Evolutionary conservation across 2,888 invertebrate genomes (phyloP), one percentile per base, ranked within the genome.

Genomic region (Rhingia campestris): DNA sequence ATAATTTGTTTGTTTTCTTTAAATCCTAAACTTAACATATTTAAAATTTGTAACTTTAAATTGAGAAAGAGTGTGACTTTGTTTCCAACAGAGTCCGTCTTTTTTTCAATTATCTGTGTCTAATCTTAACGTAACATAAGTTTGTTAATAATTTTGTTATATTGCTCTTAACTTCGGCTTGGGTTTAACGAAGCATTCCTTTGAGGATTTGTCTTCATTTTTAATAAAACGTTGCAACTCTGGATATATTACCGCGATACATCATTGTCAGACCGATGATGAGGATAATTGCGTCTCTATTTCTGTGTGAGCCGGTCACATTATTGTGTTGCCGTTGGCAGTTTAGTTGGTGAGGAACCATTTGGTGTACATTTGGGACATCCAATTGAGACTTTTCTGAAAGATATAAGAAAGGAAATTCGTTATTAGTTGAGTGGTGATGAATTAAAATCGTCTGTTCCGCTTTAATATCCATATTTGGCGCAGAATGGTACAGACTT

Each of bases 301-400:
- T 14, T 58, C 4, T n/a, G 53, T 75, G 75, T 67, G 75, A 59
- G 33, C 54, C 51, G 56, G 39, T 73, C 64, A 79, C 39, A 9
- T 14, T 84, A 54, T 80, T 80, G 63, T 64, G 69, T 43, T 63
- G 58, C 76, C 51, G 35, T 76, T 14, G 80, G 59, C 49, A 75
- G 80, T 66, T 80, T 74, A 30, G 47, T 43, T 70, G 43, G 30
- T 58, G 76, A 22, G 41, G 81, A 76, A 41, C 85, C 85, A 76
- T 85, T 85, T 22, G 85, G 81, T 39, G 85, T 85, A 45, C 81
- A 85, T 63, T 85, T 85, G 47, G 81, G 63, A 58, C 85, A 81
- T 72, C 63, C 67, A 45, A 37, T 67, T 72, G 81, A 61, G 49
- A 58, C 54, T 72, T 85, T 85, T 47, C 85, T 85, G 63, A 0